Percentiles rank a stretch among this genome's conserved stretches.
Conservation (phyloP, 2,888 invertebrate genomes). For the Cosmopolites sordidus region DNA sequence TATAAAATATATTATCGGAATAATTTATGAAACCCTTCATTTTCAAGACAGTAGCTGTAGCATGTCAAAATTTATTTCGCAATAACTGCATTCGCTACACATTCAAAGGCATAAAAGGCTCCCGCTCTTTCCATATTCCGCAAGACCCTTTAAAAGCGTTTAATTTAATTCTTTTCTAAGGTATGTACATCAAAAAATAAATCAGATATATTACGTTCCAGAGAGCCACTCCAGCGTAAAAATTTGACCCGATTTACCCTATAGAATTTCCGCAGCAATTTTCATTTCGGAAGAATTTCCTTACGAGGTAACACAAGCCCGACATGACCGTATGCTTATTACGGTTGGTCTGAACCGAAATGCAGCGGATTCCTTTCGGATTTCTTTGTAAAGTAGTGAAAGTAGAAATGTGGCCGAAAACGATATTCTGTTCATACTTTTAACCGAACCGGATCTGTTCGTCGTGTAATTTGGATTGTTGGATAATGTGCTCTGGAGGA, state of each 20-base stretch:
- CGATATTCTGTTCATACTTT: slow-evolving; percentile 6
- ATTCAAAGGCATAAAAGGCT: too few relatives aligned
- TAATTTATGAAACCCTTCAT: too few relatives aligned
- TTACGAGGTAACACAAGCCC: background rate
- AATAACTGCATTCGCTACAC: too few relatives aligned
- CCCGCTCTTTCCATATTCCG: too few relatives aligned
- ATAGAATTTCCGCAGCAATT: slow-evolving; percentile 1
- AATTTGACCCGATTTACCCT: background rate
- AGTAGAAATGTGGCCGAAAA: slow-evolving; percentile 5
- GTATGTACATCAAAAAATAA: slow-evolving; percentile 1
- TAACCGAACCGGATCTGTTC: background rate
- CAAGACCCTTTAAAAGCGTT: background rate
- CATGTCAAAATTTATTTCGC: too few relatives aligned
- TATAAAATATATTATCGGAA: too few relatives aligned
- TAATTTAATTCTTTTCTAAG: background rate
- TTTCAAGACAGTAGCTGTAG: too few relatives aligned
- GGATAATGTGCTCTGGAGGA: too few relatives aligned
- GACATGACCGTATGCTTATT: slow-evolving; percentile 5
- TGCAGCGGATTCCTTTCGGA: slow-evolving; percentile 7
- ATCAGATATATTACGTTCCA: background rate
- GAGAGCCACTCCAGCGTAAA: background rate
- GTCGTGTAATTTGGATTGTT: slow-evolving; percentile 1
- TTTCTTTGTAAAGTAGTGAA: slow-evolving; percentile 9
- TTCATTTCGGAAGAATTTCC: slow-evolving; percentile 1
- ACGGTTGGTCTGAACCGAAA: slow-evolving; percentile 6